Evolutionary conservation across 2,888 invertebrate genomes (phyloP), one percentile per base, ranked within the genome.

Genomic region (Dasypogon diadema): DNA sequence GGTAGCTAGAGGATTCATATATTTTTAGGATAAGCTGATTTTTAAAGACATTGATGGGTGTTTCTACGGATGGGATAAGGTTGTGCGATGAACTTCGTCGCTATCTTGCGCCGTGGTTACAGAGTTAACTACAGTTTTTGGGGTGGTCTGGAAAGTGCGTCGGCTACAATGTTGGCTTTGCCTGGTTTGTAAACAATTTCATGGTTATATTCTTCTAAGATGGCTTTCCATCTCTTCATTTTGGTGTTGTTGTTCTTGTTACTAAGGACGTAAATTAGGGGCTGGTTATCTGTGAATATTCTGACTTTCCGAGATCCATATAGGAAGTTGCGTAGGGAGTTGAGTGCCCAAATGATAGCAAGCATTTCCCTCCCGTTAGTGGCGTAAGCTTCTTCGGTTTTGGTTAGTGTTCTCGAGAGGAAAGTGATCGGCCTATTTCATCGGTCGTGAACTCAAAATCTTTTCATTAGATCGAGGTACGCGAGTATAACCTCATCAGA

Each of bases 41-140:
- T 16, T 78, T 76, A 34, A 79, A 79, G 0, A 72, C 77, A 51
- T 79, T 79, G 16, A 77, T 73, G 6, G 78, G 78, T 37, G 63
- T 51, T n/a, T 77, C 56, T 2, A 76, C 46, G 4, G 42, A 10
- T 0, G 78, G 75, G 2, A 78, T 18, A 2, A 65, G 51, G 24
- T 77, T 77, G 24, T 77, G 73, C 4, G 68, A 48, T 16, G 48
- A 74, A 22, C 70, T 75, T 75, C 75, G 37, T 56, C 72, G 21
- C 75, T 76, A 34, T 77, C 65, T 10, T 70, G 10, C 10, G 65
- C 51, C 2, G 68, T 10, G 1, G 75, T 73, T 54, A 75, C 21
- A 10, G 65, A 63, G 21, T 73, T 76, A 8, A 68, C 58, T 68
- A 24, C 14, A 42, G 68, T 8, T 70, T 75, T 21, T 24, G 10